Percentiles rank a stretch among this genome's conserved stretches.
Conservation (phyloP, 1,140 invertebrate genomes). For the Caenorhabditis briggsae region DNA sequence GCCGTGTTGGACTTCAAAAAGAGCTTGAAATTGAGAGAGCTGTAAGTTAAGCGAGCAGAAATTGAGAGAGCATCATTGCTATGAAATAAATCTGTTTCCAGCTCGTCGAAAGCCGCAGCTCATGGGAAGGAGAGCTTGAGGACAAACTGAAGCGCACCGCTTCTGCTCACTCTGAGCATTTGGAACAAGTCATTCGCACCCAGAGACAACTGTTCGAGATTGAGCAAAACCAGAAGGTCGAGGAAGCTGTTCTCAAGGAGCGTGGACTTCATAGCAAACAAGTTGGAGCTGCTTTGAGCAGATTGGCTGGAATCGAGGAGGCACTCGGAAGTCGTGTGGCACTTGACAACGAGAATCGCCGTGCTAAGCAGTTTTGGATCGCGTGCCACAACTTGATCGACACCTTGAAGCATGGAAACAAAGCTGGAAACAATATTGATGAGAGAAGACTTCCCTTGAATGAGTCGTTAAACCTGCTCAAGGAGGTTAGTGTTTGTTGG, state of each 20-base stretch:
- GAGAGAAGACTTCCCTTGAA: conserved; percentile 84
- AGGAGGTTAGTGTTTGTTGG: conserved; percentile 14
- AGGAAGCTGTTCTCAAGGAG: conserved; percentile 82
- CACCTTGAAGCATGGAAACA: conserved; percentile 83
- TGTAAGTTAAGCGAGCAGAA: too few species aligned
- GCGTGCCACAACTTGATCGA: conserved; percentile 88
- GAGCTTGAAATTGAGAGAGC: conserved; percentile 68
- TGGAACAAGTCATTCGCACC: conserved; percentile 81
- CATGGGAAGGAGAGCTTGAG: conserved; percentile 85
- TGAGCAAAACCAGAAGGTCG: conserved; percentile 81
- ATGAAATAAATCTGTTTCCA: too few species aligned
- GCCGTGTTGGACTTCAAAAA: conserved; percentile 56
- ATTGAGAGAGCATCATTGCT: conserved; percentile 68
- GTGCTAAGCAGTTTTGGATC: conserved; percentile 90
- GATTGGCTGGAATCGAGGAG: conserved; percentile 88
- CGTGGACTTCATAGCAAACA: conserved; percentile 84
- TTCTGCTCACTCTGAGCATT: conserved; percentile 87
- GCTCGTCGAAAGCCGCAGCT: conserved; percentile 82
- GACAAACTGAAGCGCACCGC: conserved; percentile 85
- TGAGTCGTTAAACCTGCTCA: conserved; percentile 81
- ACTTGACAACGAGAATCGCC: conserved; percentile 77
- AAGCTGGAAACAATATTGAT: conserved; percentile 78
- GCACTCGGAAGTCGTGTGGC: conserved; percentile 85
- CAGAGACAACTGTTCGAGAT: conserved; percentile 84
- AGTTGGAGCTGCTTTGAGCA: conserved; percentile 86